A percentile compares a stretch with the other conserved stretches of the same genome.
phyloP scores from a whole-genome alignment of 2,888 invertebrate genomes.

The Rotaria magnacalcarata region DNA sequence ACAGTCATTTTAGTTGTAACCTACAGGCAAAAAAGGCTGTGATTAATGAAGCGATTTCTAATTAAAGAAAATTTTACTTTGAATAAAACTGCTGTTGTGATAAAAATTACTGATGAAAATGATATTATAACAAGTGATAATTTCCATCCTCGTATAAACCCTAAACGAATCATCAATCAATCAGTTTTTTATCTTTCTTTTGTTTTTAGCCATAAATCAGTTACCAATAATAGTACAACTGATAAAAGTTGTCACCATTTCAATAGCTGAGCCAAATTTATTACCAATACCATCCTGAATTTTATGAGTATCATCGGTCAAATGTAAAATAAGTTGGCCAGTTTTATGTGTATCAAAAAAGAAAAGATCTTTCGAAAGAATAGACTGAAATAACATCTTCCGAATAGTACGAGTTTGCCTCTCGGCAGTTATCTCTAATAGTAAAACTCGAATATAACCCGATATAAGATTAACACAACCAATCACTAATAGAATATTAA shows the following conservation, averaged over 20 bases:
- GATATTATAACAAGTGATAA: constrained; percentile 63
- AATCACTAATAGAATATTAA: constrained; percentile 46
- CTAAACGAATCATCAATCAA: constrained; percentile 48
- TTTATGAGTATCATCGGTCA: constrained; percentile 53
- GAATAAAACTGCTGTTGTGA: constrained; percentile 48
- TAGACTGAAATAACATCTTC: constrained; percentile 48
- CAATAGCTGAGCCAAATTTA: constrained; percentile 71
- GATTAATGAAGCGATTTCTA: not conserved
- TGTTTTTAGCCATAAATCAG: not conserved
- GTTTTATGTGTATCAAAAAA: constrained; percentile 51
- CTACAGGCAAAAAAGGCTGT: not conserved
- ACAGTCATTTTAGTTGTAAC: constrained; percentile 36
- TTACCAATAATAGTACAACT: constrained; percentile 66
- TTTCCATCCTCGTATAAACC: constrained; percentile 63
- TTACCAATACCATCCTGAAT: constrained; percentile 79
- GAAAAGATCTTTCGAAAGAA: constrained; percentile 50
- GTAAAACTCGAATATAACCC: constrained; percentile 55
- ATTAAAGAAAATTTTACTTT: not conserved
- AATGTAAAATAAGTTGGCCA: constrained; percentile 45
- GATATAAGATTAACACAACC: constrained; percentile 52
- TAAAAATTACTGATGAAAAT: constrained; percentile 59
- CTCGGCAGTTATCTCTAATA: constrained; percentile 59
- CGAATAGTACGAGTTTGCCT: constrained; percentile 56
- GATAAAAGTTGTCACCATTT: constrained; percentile 69
- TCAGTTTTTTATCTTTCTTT: too few relatives aligned